phyloP scores from a whole-genome alignment of 64 coral and sea anemone species.

The Exaiptasia diaphana region DNA sequence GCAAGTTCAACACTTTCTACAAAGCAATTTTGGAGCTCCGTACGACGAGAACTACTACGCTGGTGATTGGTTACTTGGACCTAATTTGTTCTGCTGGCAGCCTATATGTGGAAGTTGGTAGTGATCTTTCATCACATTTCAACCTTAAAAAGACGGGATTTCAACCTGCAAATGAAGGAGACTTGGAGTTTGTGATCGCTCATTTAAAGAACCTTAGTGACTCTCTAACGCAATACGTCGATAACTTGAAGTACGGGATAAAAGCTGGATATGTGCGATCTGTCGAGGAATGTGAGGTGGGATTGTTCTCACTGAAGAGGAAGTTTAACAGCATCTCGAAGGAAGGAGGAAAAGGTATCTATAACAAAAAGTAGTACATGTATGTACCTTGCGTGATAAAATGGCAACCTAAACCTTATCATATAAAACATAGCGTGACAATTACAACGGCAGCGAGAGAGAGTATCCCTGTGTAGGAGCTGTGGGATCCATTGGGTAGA shows the following conservation, averaged over 20 bases:
- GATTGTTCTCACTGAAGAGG: constrained; percentile 62
- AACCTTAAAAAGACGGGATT: constrained; percentile 42
- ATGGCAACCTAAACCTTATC: too few relatives aligned
- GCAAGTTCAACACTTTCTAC: constrained; percentile 79
- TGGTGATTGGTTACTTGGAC: constrained; percentile 95
- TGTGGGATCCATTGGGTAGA: too few relatives aligned
- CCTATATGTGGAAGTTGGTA: constrained; percentile 66
- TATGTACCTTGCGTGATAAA: too few relatives aligned
- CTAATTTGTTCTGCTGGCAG: constrained; percentile 86
- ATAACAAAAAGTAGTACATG: too few relatives aligned
- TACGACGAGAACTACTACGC: constrained; percentile 97
- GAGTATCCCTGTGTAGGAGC: too few relatives aligned
- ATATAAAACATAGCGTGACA: too few relatives aligned
- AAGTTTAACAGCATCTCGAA: too few relatives aligned
- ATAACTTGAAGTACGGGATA: constrained; percentile 76
- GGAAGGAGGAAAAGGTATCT: too few relatives aligned
- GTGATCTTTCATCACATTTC: constrained; percentile 67
- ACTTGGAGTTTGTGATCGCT: constrained; percentile 72
- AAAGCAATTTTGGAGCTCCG: constrained; percentile 83
- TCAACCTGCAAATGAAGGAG: constrained; percentile 50
- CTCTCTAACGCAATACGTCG: constrained; percentile 71
- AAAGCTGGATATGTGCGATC: constrained; percentile 80
- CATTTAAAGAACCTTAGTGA: constrained; percentile 57
- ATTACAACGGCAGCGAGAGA: too few relatives aligned
- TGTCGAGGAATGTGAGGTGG: constrained; percentile 69